phyloP scores from a whole-genome alignment of 2,113 vertebrate species.

The Leucopternis melanops region DNA sequence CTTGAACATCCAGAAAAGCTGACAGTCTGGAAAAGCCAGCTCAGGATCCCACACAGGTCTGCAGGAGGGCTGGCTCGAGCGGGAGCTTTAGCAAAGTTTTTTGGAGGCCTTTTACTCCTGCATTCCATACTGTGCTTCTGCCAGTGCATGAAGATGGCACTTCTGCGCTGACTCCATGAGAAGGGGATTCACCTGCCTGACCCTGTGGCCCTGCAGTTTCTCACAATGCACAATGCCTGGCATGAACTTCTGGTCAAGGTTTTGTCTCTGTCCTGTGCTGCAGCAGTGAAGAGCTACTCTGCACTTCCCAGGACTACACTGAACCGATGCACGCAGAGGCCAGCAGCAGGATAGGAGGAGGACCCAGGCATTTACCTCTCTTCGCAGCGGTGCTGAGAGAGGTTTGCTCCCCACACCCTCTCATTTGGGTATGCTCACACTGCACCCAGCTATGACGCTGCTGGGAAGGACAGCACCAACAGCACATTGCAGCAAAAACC shows the following conservation, averaged over 20 bases:
- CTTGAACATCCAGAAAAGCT: neutral
- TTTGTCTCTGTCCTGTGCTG: neutral
- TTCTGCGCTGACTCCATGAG: rapidly evolving
- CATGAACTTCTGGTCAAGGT: neutral
- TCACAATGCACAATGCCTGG: neutral
- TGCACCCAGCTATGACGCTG: rapidly evolving
- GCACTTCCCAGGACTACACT: rapidly evolving
- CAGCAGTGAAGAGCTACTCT: neutral
- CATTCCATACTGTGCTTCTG: neutral
- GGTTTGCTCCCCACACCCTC: neutral
- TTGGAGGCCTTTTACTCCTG: neutral
- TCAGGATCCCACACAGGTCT: neutral
- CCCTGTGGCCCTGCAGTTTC: rapidly evolving
- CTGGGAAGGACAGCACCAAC: neutral
- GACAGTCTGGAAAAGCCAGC: neutral
- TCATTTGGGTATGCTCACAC: neutral
- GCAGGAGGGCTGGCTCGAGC: neutral
- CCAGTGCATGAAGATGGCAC: neutral
- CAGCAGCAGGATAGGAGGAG: neutral
- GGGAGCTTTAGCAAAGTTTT: neutral
- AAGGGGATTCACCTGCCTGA: neutral
- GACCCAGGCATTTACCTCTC: neutral
- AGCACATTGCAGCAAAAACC: neutral
- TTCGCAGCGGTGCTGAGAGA: neutral
- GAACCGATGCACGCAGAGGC: rapidly evolving